Evolutionary conservation across 2,113 vertebrate genomes (phyloP).

Genomic region (Bucco capensis): DNA sequence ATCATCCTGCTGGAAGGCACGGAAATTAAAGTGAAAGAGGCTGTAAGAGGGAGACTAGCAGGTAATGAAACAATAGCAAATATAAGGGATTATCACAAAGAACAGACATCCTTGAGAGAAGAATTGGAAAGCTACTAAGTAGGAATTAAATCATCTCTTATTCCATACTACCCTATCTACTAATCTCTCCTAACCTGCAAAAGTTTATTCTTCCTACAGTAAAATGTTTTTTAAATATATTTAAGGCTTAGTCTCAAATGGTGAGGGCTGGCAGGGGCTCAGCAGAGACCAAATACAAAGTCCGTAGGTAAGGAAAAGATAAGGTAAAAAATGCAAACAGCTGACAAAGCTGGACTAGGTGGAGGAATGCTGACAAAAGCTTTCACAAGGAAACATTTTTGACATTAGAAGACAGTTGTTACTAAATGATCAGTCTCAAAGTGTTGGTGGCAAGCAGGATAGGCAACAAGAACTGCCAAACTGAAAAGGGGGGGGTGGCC

Average conservation of each 20-base stretch:
- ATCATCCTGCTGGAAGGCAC: constrained; percentile 65
- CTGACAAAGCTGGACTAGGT: background rate
- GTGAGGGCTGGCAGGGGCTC: background rate
- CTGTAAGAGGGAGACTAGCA: constrained; percentile 57
- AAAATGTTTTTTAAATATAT: background rate
- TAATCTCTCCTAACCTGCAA: background rate
- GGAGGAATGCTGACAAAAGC: background rate
- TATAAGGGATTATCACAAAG: constrained; percentile 44
- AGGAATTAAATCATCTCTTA: background rate
- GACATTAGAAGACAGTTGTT: background rate
- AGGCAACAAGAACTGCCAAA: background rate
- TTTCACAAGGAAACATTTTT: background rate
- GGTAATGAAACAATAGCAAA: constrained; percentile 49
- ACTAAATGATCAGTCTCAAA: background rate
- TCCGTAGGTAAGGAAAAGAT: background rate
- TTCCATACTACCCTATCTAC: background rate
- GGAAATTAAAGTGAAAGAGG: constrained; percentile 65
- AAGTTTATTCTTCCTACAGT: background rate
- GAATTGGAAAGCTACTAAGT: background rate
- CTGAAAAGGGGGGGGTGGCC: background rate
- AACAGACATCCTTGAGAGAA: constrained; percentile 16
- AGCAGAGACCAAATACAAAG: background rate
- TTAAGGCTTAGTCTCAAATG: background rate
- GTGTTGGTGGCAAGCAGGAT: background rate
- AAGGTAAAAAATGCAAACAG: background rate